A percentile compares a stretch with the other conserved stretches of the same genome.
phyloP scores from a whole-genome alignment of 2,797 vertebrate genomes.

The Scarus forsteni region DNA sequence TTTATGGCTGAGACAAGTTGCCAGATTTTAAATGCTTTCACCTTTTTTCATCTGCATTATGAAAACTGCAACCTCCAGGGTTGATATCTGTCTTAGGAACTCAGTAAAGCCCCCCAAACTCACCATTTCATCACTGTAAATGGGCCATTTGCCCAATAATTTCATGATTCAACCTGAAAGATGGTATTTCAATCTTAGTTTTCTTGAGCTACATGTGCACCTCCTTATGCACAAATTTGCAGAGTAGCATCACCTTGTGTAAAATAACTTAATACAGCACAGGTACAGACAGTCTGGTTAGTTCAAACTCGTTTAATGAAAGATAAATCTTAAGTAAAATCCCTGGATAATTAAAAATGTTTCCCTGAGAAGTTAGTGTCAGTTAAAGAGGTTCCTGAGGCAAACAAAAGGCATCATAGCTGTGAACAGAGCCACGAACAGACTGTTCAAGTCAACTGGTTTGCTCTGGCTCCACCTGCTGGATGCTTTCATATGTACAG shows the following conservation, averaged over 20 bases:
- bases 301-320: too few relatives aligned
- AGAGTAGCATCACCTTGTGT: too few relatives aligned
- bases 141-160: too few relatives aligned
- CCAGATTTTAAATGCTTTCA: background rate
- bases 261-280: too few relatives aligned
- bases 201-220: background rate
- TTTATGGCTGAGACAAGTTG: background rate
- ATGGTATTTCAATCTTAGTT: background rate
- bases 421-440: background rate
- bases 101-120: background rate
- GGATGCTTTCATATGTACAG: slow-evolving; percentile 8
- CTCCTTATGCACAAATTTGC: too few relatives aligned
- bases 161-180: too few relatives aligned
- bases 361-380: background rate
- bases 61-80: background rate
- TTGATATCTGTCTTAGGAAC: background rate
- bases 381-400: background rate
- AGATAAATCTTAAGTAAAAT: too few relatives aligned
- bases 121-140: background rate
- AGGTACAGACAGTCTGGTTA: too few relatives aligned
- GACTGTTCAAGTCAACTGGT: background rate
- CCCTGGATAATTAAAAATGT: background rate
- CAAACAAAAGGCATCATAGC: background rate
- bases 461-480: slow-evolving; percentile 55
- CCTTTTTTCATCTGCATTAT: background rate